Conservation (phyloP, 2,113 vertebrate genomes). For the Patagioenas fasciata region DNA sequence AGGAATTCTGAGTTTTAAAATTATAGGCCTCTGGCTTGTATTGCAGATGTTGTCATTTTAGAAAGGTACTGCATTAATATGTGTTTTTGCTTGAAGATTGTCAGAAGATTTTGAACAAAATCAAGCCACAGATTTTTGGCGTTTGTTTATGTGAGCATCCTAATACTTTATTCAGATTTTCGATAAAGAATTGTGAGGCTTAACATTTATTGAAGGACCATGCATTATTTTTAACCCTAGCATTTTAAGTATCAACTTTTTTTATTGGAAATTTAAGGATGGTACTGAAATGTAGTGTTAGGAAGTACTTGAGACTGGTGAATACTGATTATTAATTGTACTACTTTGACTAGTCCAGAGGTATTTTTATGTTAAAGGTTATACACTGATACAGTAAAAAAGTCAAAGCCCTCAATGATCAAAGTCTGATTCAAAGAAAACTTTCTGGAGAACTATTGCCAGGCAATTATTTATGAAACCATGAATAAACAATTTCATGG, state of each 20-base stretch:
- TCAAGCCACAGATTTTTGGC: neutral
- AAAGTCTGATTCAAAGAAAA: neutral
- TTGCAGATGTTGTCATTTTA: neutral
- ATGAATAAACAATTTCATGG: neutral
- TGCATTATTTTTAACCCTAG: neutral
- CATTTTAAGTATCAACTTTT: neutral
- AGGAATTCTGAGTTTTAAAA: neutral
- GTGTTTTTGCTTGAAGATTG: neutral
- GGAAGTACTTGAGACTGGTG: neutral
- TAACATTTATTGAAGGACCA: neutral
- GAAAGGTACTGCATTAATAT: neutral
- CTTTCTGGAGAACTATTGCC: neutral
- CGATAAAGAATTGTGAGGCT: accelerated
- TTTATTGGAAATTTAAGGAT: neutral
- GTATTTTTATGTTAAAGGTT: neutral
- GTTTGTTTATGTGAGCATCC: neutral
- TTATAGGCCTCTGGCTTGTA: neutral
- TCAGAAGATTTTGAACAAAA: neutral
- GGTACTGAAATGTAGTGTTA: neutral
- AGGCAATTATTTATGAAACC: neutral
- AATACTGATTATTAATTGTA: neutral
- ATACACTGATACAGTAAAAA: neutral
- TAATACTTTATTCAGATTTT: neutral
- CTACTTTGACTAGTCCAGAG: neutral
- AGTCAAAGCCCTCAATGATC: neutral